Evolutionary conservation across 1,140 invertebrate species (phyloP), one percentile per base, ranked within the genome.

Genomic region (Ceratitis capitata): DNA sequence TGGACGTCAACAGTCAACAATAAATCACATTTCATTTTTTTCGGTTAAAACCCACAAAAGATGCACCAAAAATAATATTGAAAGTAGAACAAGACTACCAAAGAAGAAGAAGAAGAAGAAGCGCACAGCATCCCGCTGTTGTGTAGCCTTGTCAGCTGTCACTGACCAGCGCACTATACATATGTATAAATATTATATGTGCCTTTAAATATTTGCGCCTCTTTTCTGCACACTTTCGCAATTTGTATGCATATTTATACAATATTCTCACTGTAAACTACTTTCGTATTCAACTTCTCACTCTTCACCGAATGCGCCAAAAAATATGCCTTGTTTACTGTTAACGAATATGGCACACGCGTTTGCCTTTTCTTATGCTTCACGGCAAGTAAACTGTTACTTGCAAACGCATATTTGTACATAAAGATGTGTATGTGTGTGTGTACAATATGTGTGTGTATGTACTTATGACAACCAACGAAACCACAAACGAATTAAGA

Each of bases 241-340:
- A 5, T 56, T 56, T 56, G 19, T 69, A n/a, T 53, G 23, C 51
- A 53, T 53, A 53, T 53, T 69, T 12, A 35, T 69, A 26, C 39
- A 78, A 47, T 26, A 45, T 7, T 23, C 69, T 23, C n/a, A 7
- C 26, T 45, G 45, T 23, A 10, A 35, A 78, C 39, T 78, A 35
- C 32, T 45, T 19, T 42, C 35, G 39, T 12, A 19, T 10, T 19
- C 35, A 78, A 39, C 35, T 19, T 19, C 10, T 39, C 32, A 26
- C 19, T 45, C 19, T n/a, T 26, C 10, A 10, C n/a, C 69, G n/a
- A 78, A 16, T 45, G 69, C 10, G 39, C 69, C 69, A 78, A 78
- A 45, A 78, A 45, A 45, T 78, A 78, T 78, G 69, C 69, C 69
- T 78, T 78, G 39, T 45, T 78, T 45, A 45, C 69, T 45, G n/a